Conservation (phyloP, 2,113 vertebrate genomes). For the Tamias sibiricus region DNA sequence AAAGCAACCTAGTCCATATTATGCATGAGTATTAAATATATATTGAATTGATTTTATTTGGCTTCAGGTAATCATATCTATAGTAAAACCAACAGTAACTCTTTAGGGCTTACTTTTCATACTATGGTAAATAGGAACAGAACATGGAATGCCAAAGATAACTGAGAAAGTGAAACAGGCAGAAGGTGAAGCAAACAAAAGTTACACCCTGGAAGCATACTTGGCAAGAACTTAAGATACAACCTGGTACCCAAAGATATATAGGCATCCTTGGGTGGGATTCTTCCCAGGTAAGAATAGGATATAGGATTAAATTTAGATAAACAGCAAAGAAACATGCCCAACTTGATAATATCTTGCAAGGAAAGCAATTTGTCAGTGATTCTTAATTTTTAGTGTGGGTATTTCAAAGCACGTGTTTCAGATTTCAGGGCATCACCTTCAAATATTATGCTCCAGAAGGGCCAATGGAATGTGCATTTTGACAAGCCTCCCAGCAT, state of each 20-base stretch:
- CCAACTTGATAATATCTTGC: accelerated
- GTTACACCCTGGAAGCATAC: neutral
- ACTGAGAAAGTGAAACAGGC: neutral
- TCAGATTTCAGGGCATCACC: neutral
- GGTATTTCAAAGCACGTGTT: neutral
- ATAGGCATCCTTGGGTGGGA: neutral
- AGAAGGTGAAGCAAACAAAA: neutral
- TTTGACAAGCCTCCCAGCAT: neutral
- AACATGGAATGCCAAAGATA: neutral
- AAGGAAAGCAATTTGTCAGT: neutral
- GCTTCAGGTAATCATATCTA: neutral
- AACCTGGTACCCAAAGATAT: accelerated
- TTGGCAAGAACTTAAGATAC: neutral
- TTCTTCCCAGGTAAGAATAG: neutral
- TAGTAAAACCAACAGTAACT: neutral
- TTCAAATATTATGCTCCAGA: neutral
- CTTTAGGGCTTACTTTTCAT: neutral
- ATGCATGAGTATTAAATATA: neutral
- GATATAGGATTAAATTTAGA: neutral
- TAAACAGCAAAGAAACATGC: neutral
- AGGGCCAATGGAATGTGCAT: neutral
- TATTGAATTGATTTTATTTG: neutral
- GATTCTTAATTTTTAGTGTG: neutral
- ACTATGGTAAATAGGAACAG: neutral
- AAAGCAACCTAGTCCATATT: neutral